A percentile compares a stretch with the other conserved stretches of the same genome.
Conservation (phyloP, 1,140 invertebrate species). For the Brachionus koreanus region DNA sequence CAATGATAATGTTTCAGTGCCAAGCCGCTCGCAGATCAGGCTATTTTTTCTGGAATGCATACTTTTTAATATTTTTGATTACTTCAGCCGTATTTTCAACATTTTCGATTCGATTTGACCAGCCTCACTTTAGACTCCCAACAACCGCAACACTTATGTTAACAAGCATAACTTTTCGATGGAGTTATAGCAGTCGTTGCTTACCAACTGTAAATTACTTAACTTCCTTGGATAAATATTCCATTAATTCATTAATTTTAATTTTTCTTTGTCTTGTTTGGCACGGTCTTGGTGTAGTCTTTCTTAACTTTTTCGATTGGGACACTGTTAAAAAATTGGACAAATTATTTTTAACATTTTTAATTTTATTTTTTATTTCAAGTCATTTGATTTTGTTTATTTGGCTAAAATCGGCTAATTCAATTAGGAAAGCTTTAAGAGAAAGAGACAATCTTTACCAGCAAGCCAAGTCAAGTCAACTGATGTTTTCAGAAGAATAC, state of each 20-base stretch:
- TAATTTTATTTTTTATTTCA: neutral
- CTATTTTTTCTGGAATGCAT: constrained; percentile 50
- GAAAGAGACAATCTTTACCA: constrained; percentile 2
- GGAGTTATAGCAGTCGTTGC: constrained; percentile 55
- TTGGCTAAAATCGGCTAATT: constrained; percentile 25
- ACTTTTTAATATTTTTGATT: constrained; percentile 51
- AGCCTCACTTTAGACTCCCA: constrained; percentile 56
- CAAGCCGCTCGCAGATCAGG: constrained; percentile 48
- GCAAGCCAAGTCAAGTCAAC: neutral
- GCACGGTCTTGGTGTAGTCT: neutral
- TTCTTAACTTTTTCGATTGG: neutral
- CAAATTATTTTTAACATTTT: constrained; percentile 10
- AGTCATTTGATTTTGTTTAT: constrained; percentile 26
- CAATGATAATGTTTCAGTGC: constrained; percentile 46
- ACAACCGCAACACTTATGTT: constrained; percentile 52
- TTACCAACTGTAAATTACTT: constrained; percentile 57
- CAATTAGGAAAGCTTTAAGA: neutral
- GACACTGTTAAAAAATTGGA: constrained; percentile 1
- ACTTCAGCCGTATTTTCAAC: constrained; percentile 58
- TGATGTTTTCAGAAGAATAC: neutral
- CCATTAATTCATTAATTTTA: neutral
- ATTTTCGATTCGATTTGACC: constrained; percentile 54
- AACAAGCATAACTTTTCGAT: constrained; percentile 57
- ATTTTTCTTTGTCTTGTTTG: constrained; percentile 5
- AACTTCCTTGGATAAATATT: constrained; percentile 46